phyloP scores from a whole-genome alignment of 2,113 vertebrate genomes.

The Pavo muticus region DNA sequence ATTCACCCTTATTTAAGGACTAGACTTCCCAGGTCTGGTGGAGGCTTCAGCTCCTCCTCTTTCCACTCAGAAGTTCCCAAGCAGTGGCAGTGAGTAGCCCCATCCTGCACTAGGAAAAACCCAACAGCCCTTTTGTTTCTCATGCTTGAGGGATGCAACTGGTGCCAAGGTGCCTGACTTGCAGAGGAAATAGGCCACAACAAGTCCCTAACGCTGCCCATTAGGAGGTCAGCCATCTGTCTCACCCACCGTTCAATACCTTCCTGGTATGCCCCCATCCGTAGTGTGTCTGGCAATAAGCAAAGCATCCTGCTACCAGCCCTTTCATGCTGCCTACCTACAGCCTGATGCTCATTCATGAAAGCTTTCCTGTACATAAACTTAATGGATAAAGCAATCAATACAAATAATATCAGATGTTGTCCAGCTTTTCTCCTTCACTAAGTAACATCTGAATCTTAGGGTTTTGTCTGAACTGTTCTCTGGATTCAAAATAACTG shows the following conservation, averaged over 20 bases:
- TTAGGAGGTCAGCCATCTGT: conserved; percentile 32
- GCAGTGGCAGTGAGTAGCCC: background rate
- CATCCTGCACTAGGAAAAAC: background rate
- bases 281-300: background rate
- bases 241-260: background rate
- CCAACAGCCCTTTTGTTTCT: rapidly evolving
- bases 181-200: background rate
- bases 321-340: background rate
- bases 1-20: background rate
- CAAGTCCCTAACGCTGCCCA: background rate
- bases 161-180: background rate
- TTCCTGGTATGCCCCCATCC: conserved; percentile 30
- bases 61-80: background rate
- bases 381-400: conserved; percentile 57
- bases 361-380: background rate
- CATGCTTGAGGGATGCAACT: rapidly evolving
- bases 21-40: background rate
- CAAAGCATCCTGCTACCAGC: background rate
- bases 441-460: background rate
- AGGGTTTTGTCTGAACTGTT: background rate
- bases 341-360: background rate
- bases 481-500: background rate
- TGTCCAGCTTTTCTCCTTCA: background rate
- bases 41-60: background rate
- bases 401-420: background rate